A percentile compares a stretch with the other conserved stretches of the same genome.
Evolutionary conservation across 2,888 invertebrate species (phyloP).

Genomic region (Cephonodes hylas): DNA sequence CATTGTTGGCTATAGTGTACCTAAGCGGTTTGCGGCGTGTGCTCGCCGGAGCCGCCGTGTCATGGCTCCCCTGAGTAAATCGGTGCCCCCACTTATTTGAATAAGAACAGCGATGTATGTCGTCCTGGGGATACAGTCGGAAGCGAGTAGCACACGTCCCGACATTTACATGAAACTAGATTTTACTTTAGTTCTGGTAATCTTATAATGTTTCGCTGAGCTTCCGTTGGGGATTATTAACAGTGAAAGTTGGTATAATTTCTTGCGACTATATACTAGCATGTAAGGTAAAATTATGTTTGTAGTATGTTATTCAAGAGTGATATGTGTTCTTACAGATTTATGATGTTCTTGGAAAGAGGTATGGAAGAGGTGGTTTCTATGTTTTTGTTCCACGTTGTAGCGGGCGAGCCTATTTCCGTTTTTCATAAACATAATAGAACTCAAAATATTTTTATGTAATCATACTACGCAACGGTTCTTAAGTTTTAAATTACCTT

Average conservation of each 20-base stretch:
- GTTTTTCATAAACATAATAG: too few relatives aligned
- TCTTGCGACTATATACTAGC: not conserved
- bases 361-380: too few relatives aligned
- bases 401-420: too few relatives aligned
- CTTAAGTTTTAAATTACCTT: not conserved
- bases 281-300: too few relatives aligned
- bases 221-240: not conserved
- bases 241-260: not conserved
- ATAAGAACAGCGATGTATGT: constrained; percentile 55
- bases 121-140: constrained; percentile 1
- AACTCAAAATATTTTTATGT: too few relatives aligned
- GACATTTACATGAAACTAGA: constrained; percentile 1
- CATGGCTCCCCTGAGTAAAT: constrained; percentile 57
- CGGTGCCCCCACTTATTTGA: constrained; percentile 71
- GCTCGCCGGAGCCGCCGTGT: constrained; percentile 35
- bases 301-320: too few relatives aligned
- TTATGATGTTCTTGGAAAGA: too few relatives aligned
- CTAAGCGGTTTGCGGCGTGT: constrained; percentile 14
- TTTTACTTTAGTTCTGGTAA: constrained; percentile 1
- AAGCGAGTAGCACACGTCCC: not conserved
- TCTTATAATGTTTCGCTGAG: not conserved
- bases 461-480: too few relatives aligned
- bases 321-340: too few relatives aligned
- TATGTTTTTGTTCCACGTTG: too few relatives aligned
- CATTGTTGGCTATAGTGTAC: not conserved